Conservation (phyloP, 2,113 vertebrate genomes). For the Nothocercus nigrocapillus region DNA sequence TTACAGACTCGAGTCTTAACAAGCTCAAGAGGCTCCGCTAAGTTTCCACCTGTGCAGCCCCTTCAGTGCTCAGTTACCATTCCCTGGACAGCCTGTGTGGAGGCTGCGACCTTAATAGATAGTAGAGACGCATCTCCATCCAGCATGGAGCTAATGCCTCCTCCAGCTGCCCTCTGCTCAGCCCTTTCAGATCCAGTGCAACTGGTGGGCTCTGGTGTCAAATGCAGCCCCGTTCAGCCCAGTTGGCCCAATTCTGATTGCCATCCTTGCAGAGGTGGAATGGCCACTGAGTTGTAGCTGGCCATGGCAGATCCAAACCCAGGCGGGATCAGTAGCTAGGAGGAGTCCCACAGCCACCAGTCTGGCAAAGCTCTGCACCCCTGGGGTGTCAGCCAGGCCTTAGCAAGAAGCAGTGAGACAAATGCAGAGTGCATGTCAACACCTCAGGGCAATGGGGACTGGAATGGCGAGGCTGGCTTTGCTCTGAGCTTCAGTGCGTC, state of each 20-base stretch:
- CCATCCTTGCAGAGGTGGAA: not conserved
- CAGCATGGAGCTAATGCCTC: fast-evolving
- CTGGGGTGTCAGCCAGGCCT: not conserved
- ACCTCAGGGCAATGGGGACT: not conserved
- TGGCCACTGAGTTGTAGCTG: not conserved
- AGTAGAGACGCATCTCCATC: not conserved
- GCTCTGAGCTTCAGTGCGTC: not conserved
- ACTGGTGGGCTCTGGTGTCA: not conserved
- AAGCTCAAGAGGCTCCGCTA: not conserved
- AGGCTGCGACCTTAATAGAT: not conserved
- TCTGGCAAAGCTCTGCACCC: not conserved
- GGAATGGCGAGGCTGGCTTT: not conserved
- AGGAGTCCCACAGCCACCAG: not conserved
- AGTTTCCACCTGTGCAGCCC: not conserved
- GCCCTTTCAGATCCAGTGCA: not conserved
- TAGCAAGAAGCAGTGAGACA: not conserved
- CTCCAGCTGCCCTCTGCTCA: not conserved
- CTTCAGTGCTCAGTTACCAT: not conserved
- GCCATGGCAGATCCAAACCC: not conserved
- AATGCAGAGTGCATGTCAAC: not conserved
- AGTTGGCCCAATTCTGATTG: not conserved
- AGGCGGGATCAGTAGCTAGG: not conserved
- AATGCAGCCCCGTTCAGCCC: not conserved
- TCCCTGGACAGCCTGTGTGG: not conserved
- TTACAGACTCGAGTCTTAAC: not conserved